Percentiles rank a stretch among this genome's conserved stretches.
Conservation (phyloP, 2,113 vertebrate genomes). For the Lates calcarifer region DNA sequence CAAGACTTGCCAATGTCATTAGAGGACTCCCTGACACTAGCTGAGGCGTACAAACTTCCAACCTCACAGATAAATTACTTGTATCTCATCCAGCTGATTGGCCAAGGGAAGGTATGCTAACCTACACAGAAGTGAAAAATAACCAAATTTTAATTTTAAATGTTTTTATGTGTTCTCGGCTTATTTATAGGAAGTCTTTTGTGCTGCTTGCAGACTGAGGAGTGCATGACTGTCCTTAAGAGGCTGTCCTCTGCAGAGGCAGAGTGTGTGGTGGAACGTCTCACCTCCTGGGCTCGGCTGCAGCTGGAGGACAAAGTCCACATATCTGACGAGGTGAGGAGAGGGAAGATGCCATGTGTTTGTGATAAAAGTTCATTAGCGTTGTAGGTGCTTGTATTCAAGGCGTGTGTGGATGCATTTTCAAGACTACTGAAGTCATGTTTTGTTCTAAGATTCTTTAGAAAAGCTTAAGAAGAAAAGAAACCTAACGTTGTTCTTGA, state of each 20-base stretch:
- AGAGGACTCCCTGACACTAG: conserved; percentile 92
- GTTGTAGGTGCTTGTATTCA: not conserved
- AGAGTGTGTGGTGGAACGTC: conserved; percentile 87
- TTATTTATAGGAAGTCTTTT: not conserved
- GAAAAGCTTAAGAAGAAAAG: too few relatives aligned
- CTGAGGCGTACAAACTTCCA: conserved; percentile 87
- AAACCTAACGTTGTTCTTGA: not conserved
- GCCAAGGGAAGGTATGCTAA: conserved; percentile 85
- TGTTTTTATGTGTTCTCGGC: not conserved
- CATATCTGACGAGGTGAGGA: conserved; percentile 82
- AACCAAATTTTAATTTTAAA: not conserved
- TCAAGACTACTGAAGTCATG: not conserved
- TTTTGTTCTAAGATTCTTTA: not conserved
- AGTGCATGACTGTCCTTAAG: conserved; percentile 86
- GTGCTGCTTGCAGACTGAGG: conserved; percentile 84
- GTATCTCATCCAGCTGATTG: conserved; percentile 88
- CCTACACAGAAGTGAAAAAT: not conserved
- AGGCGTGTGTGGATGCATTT: not conserved
- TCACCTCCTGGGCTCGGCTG: conserved; percentile 88
- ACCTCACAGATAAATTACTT: conserved; percentile 88
- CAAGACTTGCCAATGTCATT: conserved; percentile 89
- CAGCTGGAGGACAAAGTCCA: conserved; percentile 86
- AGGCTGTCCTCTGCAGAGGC: conserved; percentile 85
- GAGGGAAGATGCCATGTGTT: not conserved
- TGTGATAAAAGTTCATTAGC: not conserved